Conservation (phyloP, 2,113 vertebrate species). For the Oostethus manadensis region DNA sequence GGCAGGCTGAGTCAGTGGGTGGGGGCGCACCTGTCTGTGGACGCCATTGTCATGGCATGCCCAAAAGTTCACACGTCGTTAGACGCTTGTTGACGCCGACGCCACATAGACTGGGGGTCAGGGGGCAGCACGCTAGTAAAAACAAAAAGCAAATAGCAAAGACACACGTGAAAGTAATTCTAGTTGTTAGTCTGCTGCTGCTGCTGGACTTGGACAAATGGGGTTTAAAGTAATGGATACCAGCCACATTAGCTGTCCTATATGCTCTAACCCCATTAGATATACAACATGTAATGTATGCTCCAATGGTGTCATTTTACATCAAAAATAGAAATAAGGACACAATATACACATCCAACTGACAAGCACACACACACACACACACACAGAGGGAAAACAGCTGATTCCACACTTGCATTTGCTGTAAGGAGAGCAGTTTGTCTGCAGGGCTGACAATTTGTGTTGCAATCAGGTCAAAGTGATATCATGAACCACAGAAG, state of each 20-base stretch:
- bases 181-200: constrained; percentile 12
- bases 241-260: not conserved
- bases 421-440: constrained; percentile 10
- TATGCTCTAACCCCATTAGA: not conserved
- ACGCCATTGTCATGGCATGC: constrained; percentile 60
- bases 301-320: not conserved
- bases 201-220: not conserved
- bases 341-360: constrained; percentile 25
- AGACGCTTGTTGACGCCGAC: constrained; percentile 62
- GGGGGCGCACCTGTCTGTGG: constrained; percentile 58
- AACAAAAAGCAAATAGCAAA: constrained; percentile 48
- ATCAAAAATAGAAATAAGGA: not conserved
- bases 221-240: not conserved
- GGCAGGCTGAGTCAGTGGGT: constrained; percentile 6
- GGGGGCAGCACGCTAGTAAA: constrained; percentile 50
- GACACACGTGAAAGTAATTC: constrained; percentile 49
- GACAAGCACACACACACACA: not conserved
- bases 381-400: constrained; percentile 24
- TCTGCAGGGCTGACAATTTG: constrained; percentile 37
- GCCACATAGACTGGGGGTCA: constrained; percentile 67
- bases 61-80: constrained; percentile 63
- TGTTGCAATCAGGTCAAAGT: constrained; percentile 40
- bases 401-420: constrained; percentile 33
- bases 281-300: not conserved
- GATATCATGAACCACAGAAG: constrained; percentile 50